Conservation (phyloP, 2,888 invertebrate species). For the Podotricha telesiphe region DNA sequence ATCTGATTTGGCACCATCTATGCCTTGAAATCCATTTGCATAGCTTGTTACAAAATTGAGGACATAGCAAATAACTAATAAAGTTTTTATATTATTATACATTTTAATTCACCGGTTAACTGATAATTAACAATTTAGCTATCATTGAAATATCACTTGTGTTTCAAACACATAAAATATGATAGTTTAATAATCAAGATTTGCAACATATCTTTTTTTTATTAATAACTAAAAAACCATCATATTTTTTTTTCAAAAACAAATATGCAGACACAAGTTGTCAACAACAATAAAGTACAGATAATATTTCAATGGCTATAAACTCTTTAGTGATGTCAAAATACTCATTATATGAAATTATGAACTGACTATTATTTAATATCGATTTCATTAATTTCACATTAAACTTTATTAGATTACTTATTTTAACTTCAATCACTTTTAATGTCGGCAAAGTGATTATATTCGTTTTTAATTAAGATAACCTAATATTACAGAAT, state of each 20-base stretch:
- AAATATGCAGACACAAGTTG: slow-evolving; percentile 24
- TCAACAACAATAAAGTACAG: slow-evolving; percentile 25
- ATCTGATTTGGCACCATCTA: slow-evolving; percentile 56
- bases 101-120: slow-evolving; percentile 58
- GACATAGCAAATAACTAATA: slow-evolving; percentile 30
- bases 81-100: slow-evolving; percentile 50
- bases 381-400: not conserved
- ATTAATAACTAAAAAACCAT: slow-evolving; percentile 7
- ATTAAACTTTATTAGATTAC: too few species aligned
- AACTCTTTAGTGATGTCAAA: slow-evolving; percentile 2
- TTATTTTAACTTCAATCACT: too few species aligned
- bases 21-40: slow-evolving; percentile 55
- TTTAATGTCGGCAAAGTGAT: too few species aligned
- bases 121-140: slow-evolving; percentile 8
- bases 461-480: too few species aligned
- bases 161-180: slow-evolving; percentile 13
- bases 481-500: too few species aligned
- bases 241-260: slow-evolving; percentile 21
- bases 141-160: slow-evolving; percentile 21
- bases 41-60: slow-evolving; percentile 47
- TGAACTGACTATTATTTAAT: not conserved
- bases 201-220: slow-evolving; percentile 24
- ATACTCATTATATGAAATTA: not conserved
- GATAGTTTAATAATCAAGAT: not conserved
- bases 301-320: slow-evolving; percentile 4